Conservation (phyloP, 2,797 vertebrate genomes). For the Manis crassicaudata region DNA sequence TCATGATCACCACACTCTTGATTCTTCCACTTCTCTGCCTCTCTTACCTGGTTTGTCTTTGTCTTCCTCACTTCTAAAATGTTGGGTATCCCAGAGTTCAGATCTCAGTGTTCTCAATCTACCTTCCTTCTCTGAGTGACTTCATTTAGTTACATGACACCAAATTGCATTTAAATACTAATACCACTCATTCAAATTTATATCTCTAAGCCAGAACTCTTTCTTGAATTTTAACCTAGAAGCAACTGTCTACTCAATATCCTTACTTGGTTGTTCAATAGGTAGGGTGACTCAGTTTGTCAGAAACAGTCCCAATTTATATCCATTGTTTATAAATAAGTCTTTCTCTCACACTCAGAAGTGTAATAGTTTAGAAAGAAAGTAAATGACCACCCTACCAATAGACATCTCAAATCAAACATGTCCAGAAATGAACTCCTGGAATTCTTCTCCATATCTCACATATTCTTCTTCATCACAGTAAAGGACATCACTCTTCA, state of each 20-base stretch:
- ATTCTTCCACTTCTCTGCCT: not conserved
- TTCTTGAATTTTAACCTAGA: not conserved
- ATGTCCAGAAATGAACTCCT: not conserved
- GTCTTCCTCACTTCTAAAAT: conserved; percentile 3
- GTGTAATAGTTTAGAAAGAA: not conserved
- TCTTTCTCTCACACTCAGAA: not conserved
- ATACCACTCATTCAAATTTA: not conserved
- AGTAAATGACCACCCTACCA: not conserved
- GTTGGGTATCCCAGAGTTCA: not conserved
- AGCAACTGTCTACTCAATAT: not conserved
- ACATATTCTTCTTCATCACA: not conserved
- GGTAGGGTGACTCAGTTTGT: not conserved
- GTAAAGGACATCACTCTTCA: not conserved
- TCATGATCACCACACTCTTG: not conserved
- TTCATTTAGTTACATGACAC: conserved; percentile 30
- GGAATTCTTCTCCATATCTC: not conserved
- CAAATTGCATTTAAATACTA: conserved; percentile 29
- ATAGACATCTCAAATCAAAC: not conserved
- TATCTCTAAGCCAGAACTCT: not conserved
- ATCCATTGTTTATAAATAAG: not conserved
- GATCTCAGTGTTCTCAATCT: not conserved
- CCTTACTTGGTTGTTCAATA: conserved; percentile 10
- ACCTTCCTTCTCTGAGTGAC: not conserved
- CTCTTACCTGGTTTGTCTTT: not conserved
- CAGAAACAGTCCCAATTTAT: not conserved